Percentiles rank a stretch among this genome's conserved stretches.
Evolutionary conservation across 2,797 vertebrate genomes (phyloP).

Genomic region (Enteromius argenteus): DNA sequence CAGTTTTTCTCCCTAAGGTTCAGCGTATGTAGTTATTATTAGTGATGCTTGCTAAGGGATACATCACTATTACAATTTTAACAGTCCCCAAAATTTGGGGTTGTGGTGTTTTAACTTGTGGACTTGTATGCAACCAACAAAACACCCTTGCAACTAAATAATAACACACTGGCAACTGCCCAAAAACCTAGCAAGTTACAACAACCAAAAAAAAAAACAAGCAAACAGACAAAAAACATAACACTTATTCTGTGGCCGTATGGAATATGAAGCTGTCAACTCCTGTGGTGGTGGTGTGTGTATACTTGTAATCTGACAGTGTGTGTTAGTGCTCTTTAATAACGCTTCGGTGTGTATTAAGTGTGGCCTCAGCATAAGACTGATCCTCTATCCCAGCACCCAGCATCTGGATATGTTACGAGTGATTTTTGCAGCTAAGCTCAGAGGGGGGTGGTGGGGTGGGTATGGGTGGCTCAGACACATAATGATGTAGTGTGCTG

Average conservation of each 20-base stretch:
- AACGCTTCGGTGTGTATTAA: conserved; percentile 18
- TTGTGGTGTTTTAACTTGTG: background rate
- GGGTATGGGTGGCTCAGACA: background rate
- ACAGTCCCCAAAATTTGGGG: background rate
- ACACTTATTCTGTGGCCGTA: background rate
- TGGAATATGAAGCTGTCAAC: background rate
- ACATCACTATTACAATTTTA: background rate
- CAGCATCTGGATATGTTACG: conserved; percentile 12
- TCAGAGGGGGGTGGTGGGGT: conserved; percentile 2
- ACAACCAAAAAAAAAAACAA: background rate
- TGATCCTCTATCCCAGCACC: conserved; percentile 18
- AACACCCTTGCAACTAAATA: background rate
- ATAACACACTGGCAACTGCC: background rate
- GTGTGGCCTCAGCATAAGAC: background rate
- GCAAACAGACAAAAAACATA: background rate
- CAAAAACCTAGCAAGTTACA: background rate
- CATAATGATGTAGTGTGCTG: background rate
- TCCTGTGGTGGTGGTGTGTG: conserved; percentile 1
- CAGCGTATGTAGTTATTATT: background rate
- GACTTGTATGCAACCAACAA: background rate
- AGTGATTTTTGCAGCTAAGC: conserved; percentile 25
- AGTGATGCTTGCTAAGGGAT: no score
- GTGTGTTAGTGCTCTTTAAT: conserved; percentile 3
- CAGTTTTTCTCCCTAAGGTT: background rate
- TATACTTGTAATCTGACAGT: conserved; percentile 14